Evolutionary conservation across 1,140 invertebrate species (phyloP), one percentile per base, ranked within the genome.

Genomic region (Parasteatoda tepidariorum): DNA sequence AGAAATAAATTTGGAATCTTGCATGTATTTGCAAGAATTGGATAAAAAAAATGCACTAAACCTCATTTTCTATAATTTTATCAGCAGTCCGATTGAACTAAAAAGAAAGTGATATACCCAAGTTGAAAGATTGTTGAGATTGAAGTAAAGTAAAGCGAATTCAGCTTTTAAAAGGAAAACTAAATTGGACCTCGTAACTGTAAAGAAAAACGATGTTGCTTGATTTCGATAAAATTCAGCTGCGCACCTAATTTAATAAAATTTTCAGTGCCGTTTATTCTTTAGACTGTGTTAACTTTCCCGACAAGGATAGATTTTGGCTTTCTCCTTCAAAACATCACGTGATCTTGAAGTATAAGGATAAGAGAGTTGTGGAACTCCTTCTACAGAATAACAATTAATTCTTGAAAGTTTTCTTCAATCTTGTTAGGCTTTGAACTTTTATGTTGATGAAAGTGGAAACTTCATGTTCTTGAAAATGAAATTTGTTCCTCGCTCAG

Each of bases 231-330:
- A 22, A 48, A 59, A 59, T 59, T 59, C 57, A 59, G 57, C 57
- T 59, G 57, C 57, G 57, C 57, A 59, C 18, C n/a, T 59, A 59
- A 59, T 59, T 59, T 59, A 59, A 59, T 59, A 59, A 22, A 59
- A 59, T 59, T 59, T 22, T 26, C 57, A 13, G 24, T 26, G 57
- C 24, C 24, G 57, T 59, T 59, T 59, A 24, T 26, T 59, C 57
- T 26, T 59, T 24, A 22, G n/a, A 2, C 57, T 59, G 57, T 9
- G 18, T 59, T 22, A 22, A 18, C 24, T 59, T 59, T n/a, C 9
- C 9, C 3, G n/a, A 13, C 3, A 22, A 59, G 24, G n/a, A 59
- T 24, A 2, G 24, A 22, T n/a, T 7, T 13, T 6, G 24, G n/a
- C 18, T 13, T 22, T 59, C 57, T 26, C 57, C 24, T 59, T 59